phyloP scores from a whole-genome alignment of 2,888 invertebrate species.

The Ferrisia virgata region DNA sequence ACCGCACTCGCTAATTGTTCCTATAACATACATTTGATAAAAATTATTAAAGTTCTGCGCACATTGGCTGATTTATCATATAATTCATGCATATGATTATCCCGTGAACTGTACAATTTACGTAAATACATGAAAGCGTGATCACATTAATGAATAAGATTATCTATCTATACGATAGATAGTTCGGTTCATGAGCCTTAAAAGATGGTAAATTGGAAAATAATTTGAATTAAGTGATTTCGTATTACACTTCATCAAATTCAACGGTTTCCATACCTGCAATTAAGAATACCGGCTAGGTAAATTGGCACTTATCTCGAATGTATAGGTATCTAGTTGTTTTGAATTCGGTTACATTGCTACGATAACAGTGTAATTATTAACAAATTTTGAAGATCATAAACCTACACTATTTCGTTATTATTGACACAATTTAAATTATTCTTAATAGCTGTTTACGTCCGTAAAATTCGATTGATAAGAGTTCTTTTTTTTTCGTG shows the following conservation, averaged over 20 bases:
- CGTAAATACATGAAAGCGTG: neutral
- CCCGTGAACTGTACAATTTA: neutral
- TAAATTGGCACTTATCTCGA: too few species aligned
- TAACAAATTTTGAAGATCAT: too few species aligned
- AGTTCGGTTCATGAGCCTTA: neutral
- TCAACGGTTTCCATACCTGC: too few species aligned
- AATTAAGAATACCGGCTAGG: too few species aligned
- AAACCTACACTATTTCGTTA: neutral
- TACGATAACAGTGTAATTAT: too few species aligned
- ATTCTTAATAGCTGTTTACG: neutral
- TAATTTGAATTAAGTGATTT: neutral
- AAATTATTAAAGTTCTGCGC: neutral
- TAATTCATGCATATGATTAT: conserved; percentile 4
- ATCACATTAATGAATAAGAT: neutral
- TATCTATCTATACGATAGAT: neutral
- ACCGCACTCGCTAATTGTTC: neutral
- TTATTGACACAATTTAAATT: neutral
- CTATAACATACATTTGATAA: neutral
- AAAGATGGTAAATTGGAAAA: neutral
- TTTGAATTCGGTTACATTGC: too few species aligned
- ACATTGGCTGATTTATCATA: neutral
- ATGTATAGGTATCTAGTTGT: neutral
- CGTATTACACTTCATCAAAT: neutral
- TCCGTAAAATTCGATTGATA: neutral
- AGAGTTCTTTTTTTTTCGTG: neutral